phyloP scores from a whole-genome alignment of 2,113 vertebrate species.

The Choloepus hoffmanni region DNA sequence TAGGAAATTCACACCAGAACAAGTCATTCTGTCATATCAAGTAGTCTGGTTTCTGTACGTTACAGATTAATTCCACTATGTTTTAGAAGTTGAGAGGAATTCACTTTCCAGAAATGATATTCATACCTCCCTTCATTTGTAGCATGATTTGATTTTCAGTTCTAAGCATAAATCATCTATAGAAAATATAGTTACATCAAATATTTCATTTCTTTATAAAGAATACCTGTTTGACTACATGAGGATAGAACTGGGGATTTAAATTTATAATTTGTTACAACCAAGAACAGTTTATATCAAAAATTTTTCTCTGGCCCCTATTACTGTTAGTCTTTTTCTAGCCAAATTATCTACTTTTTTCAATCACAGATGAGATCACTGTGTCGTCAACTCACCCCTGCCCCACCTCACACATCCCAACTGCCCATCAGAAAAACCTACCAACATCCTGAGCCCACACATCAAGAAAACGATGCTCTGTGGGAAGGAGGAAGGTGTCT shows the following conservation, averaged over 20 bases:
- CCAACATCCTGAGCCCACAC: not conserved
- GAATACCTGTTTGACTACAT: not conserved
- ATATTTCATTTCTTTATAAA: constrained; percentile 42
- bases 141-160: not conserved
- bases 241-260: not conserved
- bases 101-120: not conserved
- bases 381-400: not conserved
- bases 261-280: not conserved
- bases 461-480: fast-evolving
- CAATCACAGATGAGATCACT: not conserved
- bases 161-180: not conserved
- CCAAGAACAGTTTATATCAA: not conserved
- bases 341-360: not conserved
- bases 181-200: not conserved
- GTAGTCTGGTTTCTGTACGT: not conserved
- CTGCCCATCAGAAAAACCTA: not conserved
- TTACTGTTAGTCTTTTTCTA: not conserved
- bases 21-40: not conserved
- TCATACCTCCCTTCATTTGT: too few species aligned
- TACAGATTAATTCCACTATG: not conserved
- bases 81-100: not conserved
- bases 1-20: not conserved
- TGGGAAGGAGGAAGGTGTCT: too few species aligned
- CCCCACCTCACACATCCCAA: not conserved
- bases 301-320: not conserved